Percentiles rank a stretch among this genome's conserved stretches.
These are phyloP conservation scores for Girardinichthys multiradiatus DNA, from an alignment of 2,113 vertebrate species.

Conservation along the genomic window DNA sequence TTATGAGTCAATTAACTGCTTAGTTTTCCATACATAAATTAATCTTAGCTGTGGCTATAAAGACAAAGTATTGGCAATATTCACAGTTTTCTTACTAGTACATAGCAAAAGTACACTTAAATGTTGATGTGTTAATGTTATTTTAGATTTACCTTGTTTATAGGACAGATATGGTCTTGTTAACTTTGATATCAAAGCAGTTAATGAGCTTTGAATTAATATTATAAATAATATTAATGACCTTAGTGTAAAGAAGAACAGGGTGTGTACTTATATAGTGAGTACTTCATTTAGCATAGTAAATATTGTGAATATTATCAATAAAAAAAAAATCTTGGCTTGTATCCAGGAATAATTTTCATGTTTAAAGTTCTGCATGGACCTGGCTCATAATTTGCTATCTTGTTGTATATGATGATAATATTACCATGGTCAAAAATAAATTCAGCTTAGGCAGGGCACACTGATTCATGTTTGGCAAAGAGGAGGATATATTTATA, in stretches of 20 bases:
- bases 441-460: constrained; percentile 40
- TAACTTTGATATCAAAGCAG: constrained; percentile 26
- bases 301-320: not conserved
- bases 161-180: not conserved
- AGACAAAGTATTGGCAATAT: not conserved
- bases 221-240: not conserved
- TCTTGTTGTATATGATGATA: constrained; percentile 25
- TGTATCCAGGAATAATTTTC: constrained; percentile 7
- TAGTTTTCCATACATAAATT: not conserved
- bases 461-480: constrained; percentile 24
- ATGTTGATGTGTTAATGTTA: not conserved
- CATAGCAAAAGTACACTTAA: constrained; percentile 5
- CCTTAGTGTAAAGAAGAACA: not conserved
- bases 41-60: not conserved
- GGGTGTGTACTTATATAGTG: not conserved
- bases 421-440: constrained; percentile 49
- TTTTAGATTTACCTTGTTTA: not conserved
- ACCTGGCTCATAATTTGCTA: constrained; percentile 29
- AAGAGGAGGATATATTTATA: constrained; percentile 52
- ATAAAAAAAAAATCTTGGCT: not conserved
- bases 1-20: not conserved
- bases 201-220: constrained; percentile 38
- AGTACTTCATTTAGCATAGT: not conserved
- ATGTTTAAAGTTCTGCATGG: constrained; percentile 25
- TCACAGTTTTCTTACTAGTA: not conserved